Evolutionary conservation across 2,888 invertebrate genomes (phyloP), one percentile per base, ranked within the genome.

Genomic region (Dastarcus helophoroides): DNA sequence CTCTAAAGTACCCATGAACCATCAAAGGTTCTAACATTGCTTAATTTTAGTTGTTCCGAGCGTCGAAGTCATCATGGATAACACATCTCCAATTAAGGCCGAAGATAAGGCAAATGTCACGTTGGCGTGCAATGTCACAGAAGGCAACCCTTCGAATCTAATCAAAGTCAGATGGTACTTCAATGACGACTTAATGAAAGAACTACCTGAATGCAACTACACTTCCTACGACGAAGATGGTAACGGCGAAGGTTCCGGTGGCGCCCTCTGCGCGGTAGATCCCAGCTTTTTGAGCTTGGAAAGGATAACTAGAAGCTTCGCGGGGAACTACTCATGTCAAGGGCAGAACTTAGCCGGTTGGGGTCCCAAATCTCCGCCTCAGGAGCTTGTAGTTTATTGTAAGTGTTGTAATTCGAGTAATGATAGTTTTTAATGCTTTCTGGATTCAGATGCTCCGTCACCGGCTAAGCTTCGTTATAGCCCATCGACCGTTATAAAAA

Each of bases 261-360:
- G 69, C 12, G 66, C 79, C 8, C 77, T 86, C 51, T 86, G 88
- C 55, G 82, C 83, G 58, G 77, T 88, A 48, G 86, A 89, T 56
- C 88, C 88, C 0, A 85, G 82, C 42, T 80, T 85, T 64, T 65
- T 91, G 49, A 67, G 86, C 16, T 69, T 91, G 14, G 82, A 86
- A 48, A 78, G 79, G 42, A 85, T 91, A n/a, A 81, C 79, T 3
- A 77, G 88, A 54, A 78, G 78, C 32, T 90, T 91, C 61, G 85
- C 90, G 48, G 93, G 91, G 14, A 91, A 91, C 64, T 94, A 91
- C 63, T 85, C 90, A 1, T 94, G 94, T 57, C 79, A 81, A 50
- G 93, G 91, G 9, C 78, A 75, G 58, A 93, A 91, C 62, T 71
- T 74, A 8, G 90, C 89, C 6, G 89, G 88, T 5, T 89, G 89